These are phyloP conservation scores for Lasioglossum zephyrum DNA, from an alignment of 2,888 invertebrate species.

Conservation along the genomic window DNA sequence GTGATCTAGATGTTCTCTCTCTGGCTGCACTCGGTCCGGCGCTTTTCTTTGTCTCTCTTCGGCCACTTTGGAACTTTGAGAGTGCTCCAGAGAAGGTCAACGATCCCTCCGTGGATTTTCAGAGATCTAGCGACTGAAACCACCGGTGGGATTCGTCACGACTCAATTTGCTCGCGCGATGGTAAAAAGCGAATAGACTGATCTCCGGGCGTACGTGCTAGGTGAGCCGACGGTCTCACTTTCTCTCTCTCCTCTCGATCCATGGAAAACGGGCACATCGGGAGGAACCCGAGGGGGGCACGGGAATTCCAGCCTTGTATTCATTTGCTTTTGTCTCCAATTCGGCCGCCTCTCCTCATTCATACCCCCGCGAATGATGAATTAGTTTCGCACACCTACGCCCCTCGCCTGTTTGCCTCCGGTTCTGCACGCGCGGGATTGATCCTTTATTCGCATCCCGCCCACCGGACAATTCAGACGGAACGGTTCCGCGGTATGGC, in stretches of 20 bases:
- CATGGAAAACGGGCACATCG: conserved; percentile 35
- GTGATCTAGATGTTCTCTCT: conserved; percentile 6
- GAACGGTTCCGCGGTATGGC: not conserved
- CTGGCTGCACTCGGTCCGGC: not conserved
- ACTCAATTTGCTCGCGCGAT: conserved; percentile 69
- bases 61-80: conserved; percentile 67
- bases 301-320: conserved; percentile 13
- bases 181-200: conserved; percentile 62
- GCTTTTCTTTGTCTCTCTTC: conserved; percentile 47
- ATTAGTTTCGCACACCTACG: conserved; percentile 18
- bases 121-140: conserved; percentile 71
- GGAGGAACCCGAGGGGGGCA: not conserved
- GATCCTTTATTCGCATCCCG: not conserved
- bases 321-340: not conserved
- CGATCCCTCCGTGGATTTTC: conserved; percentile 74
- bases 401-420: not conserved
- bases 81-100: conserved; percentile 70
- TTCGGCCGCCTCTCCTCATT: conserved; percentile 5
- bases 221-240: conserved; percentile 32
- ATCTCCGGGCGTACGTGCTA: conserved; percentile 46
- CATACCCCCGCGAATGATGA: conserved; percentile 17
- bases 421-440: not conserved
- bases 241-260: conserved; percentile 24
- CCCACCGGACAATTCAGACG: not conserved
- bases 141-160: conserved; percentile 72